A percentile compares a stretch with the other conserved stretches of the same genome.
Evolutionary conservation across 2,888 invertebrate species (phyloP).

Genomic region (Thymelicus sylvestris): DNA sequence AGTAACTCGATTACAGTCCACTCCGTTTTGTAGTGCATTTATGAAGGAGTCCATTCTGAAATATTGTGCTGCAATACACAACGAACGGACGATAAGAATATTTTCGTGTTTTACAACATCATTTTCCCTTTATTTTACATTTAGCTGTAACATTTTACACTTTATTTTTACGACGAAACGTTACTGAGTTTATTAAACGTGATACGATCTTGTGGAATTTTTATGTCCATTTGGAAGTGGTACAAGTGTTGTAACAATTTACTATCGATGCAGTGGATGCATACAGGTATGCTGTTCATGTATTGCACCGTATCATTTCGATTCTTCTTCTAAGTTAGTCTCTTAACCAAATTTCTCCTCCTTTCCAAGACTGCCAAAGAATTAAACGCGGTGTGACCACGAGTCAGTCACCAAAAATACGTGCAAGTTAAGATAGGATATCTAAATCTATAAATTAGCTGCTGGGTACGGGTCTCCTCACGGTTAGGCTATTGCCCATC

Average conservation of each 20-base stretch:
- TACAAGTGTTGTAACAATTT: neutral
- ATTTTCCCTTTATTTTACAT: conserved; percentile 8
- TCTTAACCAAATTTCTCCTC: too few relatives aligned
- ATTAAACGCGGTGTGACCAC: too few relatives aligned
- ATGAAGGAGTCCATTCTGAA: conserved; percentile 30
- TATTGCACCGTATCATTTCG: too few relatives aligned
- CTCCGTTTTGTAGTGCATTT: conserved; percentile 28
- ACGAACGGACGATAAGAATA: conserved; percentile 10
- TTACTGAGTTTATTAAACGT: conserved; percentile 5
- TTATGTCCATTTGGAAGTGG: neutral
- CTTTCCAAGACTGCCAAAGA: too few relatives aligned
- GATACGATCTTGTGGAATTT: conserved; percentile 3
- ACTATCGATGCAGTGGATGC: neutral
- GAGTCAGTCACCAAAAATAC: too few relatives aligned
- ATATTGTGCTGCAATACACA: conserved; percentile 27
- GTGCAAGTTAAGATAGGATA: too few relatives aligned
- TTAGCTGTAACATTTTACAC: conserved; percentile 1
- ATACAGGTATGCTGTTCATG: neutral
- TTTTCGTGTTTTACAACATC: conserved; percentile 17
- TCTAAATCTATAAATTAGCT: too few relatives aligned
- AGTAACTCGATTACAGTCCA: conserved; percentile 32
- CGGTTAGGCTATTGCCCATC: too few relatives aligned
- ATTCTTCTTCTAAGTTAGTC: too few relatives aligned
- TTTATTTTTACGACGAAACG: conserved; percentile 5
- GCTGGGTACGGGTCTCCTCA: too few relatives aligned